A percentile compares a stretch with the other conserved stretches of the same genome.
These are phyloP conservation scores for Scatophagus argus DNA, from an alignment of 2,113 vertebrate genomes.

Conservation along the genomic window DNA sequence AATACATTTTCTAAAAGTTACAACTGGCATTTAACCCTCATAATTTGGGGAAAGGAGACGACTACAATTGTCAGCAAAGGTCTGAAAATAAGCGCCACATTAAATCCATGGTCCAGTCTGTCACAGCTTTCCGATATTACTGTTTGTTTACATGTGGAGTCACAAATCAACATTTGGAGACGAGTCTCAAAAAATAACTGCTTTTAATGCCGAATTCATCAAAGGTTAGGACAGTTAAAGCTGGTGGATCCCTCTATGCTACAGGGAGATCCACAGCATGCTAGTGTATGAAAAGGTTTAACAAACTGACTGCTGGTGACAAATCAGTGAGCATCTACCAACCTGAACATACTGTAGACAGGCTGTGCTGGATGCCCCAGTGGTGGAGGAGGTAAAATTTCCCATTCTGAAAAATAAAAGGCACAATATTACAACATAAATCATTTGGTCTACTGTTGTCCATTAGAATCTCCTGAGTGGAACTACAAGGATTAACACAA, in stretches of 20 bases:
- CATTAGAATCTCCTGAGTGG: neutral
- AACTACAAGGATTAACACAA: neutral
- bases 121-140: neutral
- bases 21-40: neutral
- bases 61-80: neutral
- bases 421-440: neutral
- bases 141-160: neutral
- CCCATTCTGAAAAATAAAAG: conserved; percentile 82
- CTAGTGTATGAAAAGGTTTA: neutral
- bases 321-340: neutral
- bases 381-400: conserved; percentile 75
- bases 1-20: neutral
- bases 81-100: neutral
- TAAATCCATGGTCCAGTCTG: neutral
- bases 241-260: no score
- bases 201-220: neutral
- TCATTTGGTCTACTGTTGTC: neutral
- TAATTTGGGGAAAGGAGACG: neutral
- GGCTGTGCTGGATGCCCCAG: conserved; percentile 55
- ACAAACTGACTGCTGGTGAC: neutral
- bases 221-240: neutral
- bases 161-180: neutral
- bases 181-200: neutral
- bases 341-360: conserved; percentile 81
- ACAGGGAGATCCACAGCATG: neutral